phyloP scores from a whole-genome alignment of 2,113 vertebrate species.

The Aegotheles bennettii region DNA sequence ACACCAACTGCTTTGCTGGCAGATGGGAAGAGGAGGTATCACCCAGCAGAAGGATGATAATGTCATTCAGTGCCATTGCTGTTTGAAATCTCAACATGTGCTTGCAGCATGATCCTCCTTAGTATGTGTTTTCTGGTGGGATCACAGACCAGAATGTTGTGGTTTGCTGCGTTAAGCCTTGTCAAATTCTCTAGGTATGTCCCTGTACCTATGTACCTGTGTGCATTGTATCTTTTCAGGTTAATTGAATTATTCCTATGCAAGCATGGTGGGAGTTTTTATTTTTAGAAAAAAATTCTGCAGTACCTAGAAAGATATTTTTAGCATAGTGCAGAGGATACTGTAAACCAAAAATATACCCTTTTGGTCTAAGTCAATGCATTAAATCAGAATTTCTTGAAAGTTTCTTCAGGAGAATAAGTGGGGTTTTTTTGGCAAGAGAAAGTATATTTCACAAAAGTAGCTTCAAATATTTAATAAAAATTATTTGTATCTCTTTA shows the following conservation, averaged over 20 bases:
- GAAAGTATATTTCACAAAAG: background rate
- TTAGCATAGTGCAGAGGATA: background rate
- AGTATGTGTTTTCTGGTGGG: background rate
- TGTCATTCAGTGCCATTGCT: background rate
- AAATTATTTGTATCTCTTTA: background rate
- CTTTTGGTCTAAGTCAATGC: background rate
- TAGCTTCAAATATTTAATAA: background rate
- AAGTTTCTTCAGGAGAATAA: background rate
- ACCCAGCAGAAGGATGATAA: background rate
- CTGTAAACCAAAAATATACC: background rate
- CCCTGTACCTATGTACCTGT: too few species aligned
- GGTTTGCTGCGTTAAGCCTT: background rate
- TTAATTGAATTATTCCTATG: background rate
- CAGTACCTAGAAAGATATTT: conserved; percentile 1
- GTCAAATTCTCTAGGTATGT: background rate
- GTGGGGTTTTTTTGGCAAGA: background rate
- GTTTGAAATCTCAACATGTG: background rate
- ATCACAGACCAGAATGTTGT: background rate
- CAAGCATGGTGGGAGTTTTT: background rate
- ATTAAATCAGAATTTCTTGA: background rate
- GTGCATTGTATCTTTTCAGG: background rate
- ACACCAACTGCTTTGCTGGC: background rate
- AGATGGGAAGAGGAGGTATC: background rate
- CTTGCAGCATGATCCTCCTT: background rate
- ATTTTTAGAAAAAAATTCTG: background rate